Percentiles rank a stretch among this genome's conserved stretches.
phyloP scores from a whole-genome alignment of 2,797 vertebrate species.

The Hapalemur alaotrensis region DNA sequence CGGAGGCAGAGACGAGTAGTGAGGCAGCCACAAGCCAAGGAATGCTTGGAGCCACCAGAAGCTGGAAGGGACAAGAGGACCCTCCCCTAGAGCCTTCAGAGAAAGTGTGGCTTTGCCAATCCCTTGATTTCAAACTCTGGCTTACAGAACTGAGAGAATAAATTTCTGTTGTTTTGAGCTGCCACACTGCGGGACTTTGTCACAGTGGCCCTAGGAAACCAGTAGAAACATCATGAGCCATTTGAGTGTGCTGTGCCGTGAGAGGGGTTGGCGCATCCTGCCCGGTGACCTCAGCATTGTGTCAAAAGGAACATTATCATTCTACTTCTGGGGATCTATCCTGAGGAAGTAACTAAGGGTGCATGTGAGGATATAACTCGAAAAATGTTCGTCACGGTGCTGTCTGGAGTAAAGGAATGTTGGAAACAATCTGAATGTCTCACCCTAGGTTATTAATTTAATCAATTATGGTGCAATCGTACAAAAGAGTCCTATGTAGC shows the following conservation, averaged over 20 bases:
- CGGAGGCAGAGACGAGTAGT: background rate
- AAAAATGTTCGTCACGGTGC: background rate
- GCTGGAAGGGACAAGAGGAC: background rate
- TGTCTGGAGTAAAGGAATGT: background rate
- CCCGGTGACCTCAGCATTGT: rapidly evolving
- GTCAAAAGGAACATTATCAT: background rate
- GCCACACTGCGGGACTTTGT: rapidly evolving
- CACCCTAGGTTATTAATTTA: background rate
- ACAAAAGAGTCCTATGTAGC: background rate
- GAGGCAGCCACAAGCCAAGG: background rate
- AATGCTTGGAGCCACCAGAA: background rate
- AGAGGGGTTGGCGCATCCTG: background rate
- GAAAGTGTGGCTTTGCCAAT: rapidly evolving
- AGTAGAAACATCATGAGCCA: background rate
- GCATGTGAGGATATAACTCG: background rate
- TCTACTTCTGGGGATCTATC: background rate
- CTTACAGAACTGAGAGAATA: background rate
- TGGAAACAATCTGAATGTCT: background rate
- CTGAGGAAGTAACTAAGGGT: background rate
- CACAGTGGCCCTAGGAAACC: background rate
- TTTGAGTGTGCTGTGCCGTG: background rate
- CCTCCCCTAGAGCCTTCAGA: background rate
- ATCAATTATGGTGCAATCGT: background rate
- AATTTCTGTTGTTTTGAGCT: background rate
- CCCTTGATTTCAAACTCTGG: background rate